These are phyloP conservation scores for Papilio glaucus DNA, from an alignment of 1,140 invertebrate species.

Conservation along the genomic window DNA sequence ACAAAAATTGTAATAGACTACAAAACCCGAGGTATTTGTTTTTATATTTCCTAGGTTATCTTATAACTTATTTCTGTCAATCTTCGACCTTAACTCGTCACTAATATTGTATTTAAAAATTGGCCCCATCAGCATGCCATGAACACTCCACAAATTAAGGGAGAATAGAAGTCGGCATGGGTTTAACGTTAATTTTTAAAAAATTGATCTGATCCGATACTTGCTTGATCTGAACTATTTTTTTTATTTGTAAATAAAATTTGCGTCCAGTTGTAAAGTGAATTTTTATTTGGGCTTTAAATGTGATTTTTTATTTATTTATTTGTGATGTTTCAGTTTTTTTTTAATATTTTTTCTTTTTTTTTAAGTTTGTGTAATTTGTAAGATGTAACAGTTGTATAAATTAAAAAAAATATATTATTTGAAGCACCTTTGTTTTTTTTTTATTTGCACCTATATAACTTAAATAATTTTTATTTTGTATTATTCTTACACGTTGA, in stretches of 20 bases:
- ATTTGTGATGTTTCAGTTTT: slow-evolving; percentile 21
- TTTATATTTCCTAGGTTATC: too few species aligned
- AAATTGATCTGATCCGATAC: background rate
- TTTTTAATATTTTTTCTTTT: slow-evolving; percentile 39
- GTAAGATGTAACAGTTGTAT: slow-evolving; percentile 43
- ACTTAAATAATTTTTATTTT: background rate
- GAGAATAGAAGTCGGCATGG: too few species aligned
- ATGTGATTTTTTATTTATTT: slow-evolving; percentile 4
- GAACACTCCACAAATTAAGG: too few species aligned
- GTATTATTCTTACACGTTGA: background rate
- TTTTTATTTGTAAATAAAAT: background rate
- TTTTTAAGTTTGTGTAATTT: slow-evolving; percentile 44
- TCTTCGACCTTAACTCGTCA: too few species aligned
- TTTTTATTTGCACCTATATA: slow-evolving; percentile 42
- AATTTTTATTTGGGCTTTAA: slow-evolving; percentile 9
- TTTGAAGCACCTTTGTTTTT: slow-evolving; percentile 66
- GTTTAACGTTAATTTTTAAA: background rate
- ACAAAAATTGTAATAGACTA: too few species aligned
- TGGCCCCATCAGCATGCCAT: too few species aligned
- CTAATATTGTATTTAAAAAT: too few species aligned
- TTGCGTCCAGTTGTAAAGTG: background rate
- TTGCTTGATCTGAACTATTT: background rate
- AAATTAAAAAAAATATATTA: slow-evolving; percentile 65
- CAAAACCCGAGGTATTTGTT: too few species aligned
- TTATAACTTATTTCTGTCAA: too few species aligned